Percentiles rank a stretch among this genome's conserved stretches.
These are phyloP conservation scores for Clamator glandarius DNA, from an alignment of 2,797 vertebrate genomes.

Conservation along the genomic window DNA sequence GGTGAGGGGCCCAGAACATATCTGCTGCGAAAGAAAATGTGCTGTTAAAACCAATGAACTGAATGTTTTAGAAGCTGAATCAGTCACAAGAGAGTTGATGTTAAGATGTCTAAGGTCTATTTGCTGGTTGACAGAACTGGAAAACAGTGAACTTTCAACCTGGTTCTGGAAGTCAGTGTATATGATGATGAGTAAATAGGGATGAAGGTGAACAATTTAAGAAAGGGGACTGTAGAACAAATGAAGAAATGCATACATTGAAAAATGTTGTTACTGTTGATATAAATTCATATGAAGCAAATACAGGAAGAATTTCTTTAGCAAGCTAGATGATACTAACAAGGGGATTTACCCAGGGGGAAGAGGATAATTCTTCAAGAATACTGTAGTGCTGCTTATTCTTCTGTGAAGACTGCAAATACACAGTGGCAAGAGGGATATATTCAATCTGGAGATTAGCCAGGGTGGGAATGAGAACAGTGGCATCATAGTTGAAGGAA, in stretches of 20 bases:
- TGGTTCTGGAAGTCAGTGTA: neutral
- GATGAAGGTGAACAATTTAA: neutral
- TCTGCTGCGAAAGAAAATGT: constrained; percentile 30
- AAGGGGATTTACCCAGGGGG: neutral
- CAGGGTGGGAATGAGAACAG: neutral
- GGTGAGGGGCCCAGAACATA: no score
- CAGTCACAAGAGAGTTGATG: neutral
- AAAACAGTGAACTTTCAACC: constrained; percentile 37
- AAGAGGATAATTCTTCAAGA: neutral
- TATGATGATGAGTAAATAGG: neutral
- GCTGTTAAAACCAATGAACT: constrained; percentile 28
- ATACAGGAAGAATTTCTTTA: neutral
- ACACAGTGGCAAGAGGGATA: neutral
- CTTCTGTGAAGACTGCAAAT: neutral
- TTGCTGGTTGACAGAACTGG: constrained; percentile 21
- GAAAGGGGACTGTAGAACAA: neutral
- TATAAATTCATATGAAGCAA: neutral
- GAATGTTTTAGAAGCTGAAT: neutral
- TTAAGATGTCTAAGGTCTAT: neutral
- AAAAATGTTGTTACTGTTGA: neutral
- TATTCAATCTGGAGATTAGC: neutral
- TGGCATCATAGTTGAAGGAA: neutral
- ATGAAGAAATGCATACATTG: neutral
- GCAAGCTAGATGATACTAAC: neutral
- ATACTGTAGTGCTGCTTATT: neutral